Percentiles rank a stretch among this genome's conserved stretches.
Conservation (phyloP, 2,888 invertebrate species). For the Therioaphis trifolii region DNA sequence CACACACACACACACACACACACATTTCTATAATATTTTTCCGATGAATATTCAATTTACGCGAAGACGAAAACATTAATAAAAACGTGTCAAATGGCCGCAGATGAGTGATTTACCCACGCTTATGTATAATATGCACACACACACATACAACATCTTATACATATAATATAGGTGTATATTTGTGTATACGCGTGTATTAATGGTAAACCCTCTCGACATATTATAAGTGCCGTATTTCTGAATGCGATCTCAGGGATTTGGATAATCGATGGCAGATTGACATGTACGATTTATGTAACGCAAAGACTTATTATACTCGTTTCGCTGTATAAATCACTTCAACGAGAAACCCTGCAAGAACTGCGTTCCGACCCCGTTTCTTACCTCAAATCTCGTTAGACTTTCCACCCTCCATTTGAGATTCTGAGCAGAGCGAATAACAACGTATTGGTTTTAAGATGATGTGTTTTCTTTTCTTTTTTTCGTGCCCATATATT, state of each 20-base stretch:
- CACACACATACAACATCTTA: not conserved
- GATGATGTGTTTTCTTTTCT: too few species aligned
- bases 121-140: not conserved
- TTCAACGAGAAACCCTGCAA: not conserved
- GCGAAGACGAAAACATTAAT: not conserved
- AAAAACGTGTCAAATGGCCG: not conserved
- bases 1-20: too few species aligned
- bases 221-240: conserved; percentile 7
- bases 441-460: too few species aligned
- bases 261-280: conserved; percentile 44
- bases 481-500: not conserved
- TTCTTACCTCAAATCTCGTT: not conserved
- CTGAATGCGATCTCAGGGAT: not conserved
- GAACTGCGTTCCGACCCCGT: not conserved
- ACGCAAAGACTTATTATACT: conserved; percentile 33
- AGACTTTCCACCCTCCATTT: not conserved
- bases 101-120: not conserved
- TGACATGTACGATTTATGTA: conserved; percentile 44
- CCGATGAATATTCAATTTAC: not conserved
- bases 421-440: too few species aligned
- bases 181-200: not conserved
- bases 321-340: conserved; percentile 24
- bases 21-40: not conserved
- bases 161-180: not conserved
- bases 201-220: conserved; percentile 16